These are phyloP conservation scores for Sorex fumeus DNA, from an alignment of 2,113 vertebrate genomes.

Conservation along the genomic window DNA sequence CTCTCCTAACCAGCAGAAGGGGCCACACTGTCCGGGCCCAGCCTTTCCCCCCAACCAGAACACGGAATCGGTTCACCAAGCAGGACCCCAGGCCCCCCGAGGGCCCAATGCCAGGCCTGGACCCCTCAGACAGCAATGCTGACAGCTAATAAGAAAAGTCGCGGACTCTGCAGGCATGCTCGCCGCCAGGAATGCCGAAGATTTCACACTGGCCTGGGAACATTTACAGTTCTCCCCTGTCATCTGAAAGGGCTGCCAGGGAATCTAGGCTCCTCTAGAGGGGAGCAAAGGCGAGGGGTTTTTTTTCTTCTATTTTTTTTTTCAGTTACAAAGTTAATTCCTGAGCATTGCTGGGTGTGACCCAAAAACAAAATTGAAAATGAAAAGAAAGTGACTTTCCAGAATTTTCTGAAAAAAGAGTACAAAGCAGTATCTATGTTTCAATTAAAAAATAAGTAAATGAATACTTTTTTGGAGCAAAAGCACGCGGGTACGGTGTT, in stretches of 20 bases:
- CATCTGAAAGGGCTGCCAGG: not conserved
- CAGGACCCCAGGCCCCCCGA: not conserved
- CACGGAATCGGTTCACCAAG: not conserved
- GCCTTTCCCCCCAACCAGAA: not conserved
- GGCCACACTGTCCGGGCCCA: not conserved
- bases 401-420: no score
- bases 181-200: not conserved
- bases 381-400: no score
- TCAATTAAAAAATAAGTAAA: no score
- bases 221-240: not conserved
- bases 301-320: no score
- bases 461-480: no score
- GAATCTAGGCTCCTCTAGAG: not conserved
- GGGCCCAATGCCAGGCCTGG: not conserved
- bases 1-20: not conserved
- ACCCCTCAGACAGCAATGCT: not conserved
- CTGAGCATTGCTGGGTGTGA: no score
- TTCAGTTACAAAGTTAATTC: no score
- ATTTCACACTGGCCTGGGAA: not conserved
- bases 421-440: no score
- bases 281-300: no score
- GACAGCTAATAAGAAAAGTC: not conserved
- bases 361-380: no score
- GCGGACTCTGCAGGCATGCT: not conserved
- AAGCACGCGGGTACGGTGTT: no score